Conservation (phyloP, 2,113 vertebrate species). For the Malurus melanocephalus region DNA sequence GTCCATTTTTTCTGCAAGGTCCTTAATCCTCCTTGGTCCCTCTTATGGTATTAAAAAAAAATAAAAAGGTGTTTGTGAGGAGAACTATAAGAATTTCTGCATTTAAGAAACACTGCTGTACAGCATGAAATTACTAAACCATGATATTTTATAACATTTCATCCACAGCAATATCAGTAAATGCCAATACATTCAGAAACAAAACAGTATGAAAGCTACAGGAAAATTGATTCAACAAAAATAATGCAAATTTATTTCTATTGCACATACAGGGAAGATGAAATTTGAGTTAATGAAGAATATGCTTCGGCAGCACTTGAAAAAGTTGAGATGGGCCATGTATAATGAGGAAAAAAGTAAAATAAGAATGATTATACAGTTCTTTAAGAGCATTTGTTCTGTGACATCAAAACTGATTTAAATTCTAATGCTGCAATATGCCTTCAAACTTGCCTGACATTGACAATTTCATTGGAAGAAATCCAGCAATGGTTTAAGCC, state of each 20-base stretch:
- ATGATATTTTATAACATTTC: background rate
- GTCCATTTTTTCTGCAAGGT: slow-evolving; percentile 98
- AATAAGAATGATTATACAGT: background rate
- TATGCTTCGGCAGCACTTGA: background rate
- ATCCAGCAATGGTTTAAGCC: background rate
- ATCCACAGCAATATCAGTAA: background rate
- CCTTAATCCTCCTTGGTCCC: slow-evolving; percentile 90
- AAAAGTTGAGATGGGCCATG: background rate
- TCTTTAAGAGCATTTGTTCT: background rate
- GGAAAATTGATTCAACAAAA: background rate
- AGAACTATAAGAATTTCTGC: background rate
- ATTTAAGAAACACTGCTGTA: background rate
- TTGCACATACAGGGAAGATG: background rate
- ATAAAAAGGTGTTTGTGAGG: background rate
- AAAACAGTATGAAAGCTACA: background rate
- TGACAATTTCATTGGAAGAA: background rate
- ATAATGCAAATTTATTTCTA: background rate
- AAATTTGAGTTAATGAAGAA: background rate
- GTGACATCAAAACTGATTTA: background rate
- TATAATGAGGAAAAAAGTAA: background rate
- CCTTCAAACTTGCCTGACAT: background rate
- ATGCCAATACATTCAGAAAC: background rate
- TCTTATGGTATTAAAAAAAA: slow-evolving; percentile 66
- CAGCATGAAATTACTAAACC: background rate
- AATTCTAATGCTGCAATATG: background rate